A percentile compares a stretch with the other conserved stretches of the same genome.
Evolutionary conservation across 1,140 invertebrate genomes (phyloP).

Genomic region (Yoshiicerus persimilis): DNA sequence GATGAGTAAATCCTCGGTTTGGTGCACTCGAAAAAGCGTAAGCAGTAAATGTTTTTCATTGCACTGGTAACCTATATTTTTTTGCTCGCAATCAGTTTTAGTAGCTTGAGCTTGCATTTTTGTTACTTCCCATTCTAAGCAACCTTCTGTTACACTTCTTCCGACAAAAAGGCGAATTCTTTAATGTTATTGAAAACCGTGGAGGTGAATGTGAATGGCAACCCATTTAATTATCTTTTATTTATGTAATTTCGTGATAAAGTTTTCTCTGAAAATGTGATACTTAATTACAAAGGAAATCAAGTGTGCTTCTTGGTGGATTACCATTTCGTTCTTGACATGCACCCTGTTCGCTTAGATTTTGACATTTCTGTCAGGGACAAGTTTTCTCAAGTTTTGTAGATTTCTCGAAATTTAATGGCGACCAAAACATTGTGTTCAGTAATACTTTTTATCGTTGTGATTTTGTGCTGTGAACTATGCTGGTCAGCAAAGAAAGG

Average conservation of each 20-base stretch:
- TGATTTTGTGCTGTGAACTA: not conserved
- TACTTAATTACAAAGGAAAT: not conserved
- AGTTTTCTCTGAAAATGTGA: not conserved
- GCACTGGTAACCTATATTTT: not conserved
- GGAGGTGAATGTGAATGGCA: not conserved
- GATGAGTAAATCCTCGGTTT: slow-evolving; percentile 16
- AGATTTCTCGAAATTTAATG: not conserved
- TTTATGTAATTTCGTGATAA: not conserved
- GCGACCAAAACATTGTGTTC: not conserved
- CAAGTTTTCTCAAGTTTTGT: not conserved
- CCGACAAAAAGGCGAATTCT: not conserved
- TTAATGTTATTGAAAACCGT: not conserved
- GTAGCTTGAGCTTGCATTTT: not conserved
- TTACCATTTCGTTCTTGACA: not conserved
- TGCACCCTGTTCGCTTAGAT: not conserved
- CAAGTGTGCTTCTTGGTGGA: not conserved
- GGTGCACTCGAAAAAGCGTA: not conserved
- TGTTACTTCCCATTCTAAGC: not conserved
- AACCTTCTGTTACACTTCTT: not conserved
- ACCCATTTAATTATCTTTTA: not conserved
- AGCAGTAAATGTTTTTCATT: not conserved
- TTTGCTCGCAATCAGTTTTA: not conserved
- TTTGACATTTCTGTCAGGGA: not conserved
- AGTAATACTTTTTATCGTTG: not conserved
- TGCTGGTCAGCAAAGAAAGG: not conserved